Conservation (phyloP, 2,797 vertebrate species). For the Meriones psammophilus region DNA sequence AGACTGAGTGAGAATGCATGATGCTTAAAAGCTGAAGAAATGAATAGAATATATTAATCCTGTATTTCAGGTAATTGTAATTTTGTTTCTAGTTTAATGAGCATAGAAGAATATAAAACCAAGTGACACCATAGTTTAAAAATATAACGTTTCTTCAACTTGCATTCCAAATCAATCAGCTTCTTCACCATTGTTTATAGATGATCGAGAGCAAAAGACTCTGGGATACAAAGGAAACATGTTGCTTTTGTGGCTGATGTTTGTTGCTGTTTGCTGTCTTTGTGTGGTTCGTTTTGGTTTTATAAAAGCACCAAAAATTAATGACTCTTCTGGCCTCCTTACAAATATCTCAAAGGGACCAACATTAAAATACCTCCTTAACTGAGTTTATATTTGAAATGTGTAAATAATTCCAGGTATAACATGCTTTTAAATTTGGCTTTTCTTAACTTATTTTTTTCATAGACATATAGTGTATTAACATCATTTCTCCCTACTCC, state of each 20-base stretch:
- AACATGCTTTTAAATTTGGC: not conserved
- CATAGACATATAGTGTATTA: not conserved
- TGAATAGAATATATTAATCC: not conserved
- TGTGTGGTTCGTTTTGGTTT: not conserved
- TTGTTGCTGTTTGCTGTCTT: not conserved
- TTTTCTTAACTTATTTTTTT: not conserved
- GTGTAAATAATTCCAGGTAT: not conserved
- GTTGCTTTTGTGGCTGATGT: not conserved
- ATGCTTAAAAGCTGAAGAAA: not conserved
- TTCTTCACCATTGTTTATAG: not conserved
- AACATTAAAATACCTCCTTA: not conserved
- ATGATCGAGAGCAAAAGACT: not conserved
- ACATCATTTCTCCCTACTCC: not conserved
- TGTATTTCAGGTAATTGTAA: not conserved
- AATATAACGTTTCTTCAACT: not conserved
- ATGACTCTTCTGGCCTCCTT: not conserved
- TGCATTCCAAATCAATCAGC: not conserved
- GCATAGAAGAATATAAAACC: not conserved
- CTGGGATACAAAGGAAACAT: not conserved
- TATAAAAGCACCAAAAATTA: not conserved
- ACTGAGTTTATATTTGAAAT: not conserved
- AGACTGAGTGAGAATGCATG: not conserved
- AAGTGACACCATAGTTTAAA: not conserved
- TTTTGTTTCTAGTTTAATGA: not conserved
- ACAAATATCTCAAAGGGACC: not conserved